Evolutionary conservation across 2,888 invertebrate genomes (phyloP), one percentile per base, ranked within the genome.

Genomic region (Pherbina coryleti): DNA sequence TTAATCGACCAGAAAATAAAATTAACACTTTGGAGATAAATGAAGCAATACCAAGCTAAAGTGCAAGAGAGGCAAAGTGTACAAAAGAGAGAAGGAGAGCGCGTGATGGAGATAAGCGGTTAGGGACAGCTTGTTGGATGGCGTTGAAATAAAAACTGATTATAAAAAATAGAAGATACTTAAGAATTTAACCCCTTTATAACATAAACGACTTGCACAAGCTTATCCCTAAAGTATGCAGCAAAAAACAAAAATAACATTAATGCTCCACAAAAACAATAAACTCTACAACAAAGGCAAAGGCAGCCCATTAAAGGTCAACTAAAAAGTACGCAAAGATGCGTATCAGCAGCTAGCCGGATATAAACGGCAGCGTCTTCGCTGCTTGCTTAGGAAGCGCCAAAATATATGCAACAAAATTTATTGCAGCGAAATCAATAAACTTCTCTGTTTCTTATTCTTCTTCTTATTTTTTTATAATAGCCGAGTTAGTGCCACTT

Each of bases 1-100:
- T 31, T 75, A 53, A 75, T 75, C 75, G 67, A 67, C 66, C 37
- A 66, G 66, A 55, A 55, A 75, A 75, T 75, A 67, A 75, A 75
- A 67, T 75, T 67, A 67, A 67, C 75, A 67, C 75, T 64, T 53
- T 53, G 66, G 57, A 67, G 55, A 75, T 67, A 51, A 74, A 74
- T 74, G 67, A 34, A 67, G 49, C 67, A 67, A 49, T 19, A 5
- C 44, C 14, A 22, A 25, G 25, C 19, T 17, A 25, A 19, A 17
- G 44, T 14, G 49, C 14, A 1, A 49, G 11, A 44, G 19, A 49
- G 49, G 25, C 25, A 67, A 14, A 67, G 25, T 19, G 8, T n/a
- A 4, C 19, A 57, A 57, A 8, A 57, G n/a, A 57, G 57, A 5
- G 22, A 7, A 17, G 19, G 57, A 17, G 51, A 51, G 51, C 2